Conservation (phyloP, 2,113 vertebrate species). For the Poeciliopsis retropinna region DNA sequence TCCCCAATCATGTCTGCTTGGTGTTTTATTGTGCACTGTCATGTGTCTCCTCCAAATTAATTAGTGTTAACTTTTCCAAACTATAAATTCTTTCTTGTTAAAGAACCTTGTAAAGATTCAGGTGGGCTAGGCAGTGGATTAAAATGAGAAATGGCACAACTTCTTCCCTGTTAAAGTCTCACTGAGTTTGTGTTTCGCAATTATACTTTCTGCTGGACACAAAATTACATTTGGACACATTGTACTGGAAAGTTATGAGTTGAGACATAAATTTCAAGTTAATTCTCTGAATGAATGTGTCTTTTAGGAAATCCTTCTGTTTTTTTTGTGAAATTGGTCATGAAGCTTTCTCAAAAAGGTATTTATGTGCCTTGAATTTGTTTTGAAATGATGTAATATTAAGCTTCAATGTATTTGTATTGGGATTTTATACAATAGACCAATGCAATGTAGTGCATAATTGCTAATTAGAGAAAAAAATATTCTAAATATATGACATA, state of each 20-base stretch:
- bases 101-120: slow-evolving; percentile 1
- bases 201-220: background rate
- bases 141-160: background rate
- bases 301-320: background rate
- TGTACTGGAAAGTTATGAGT: background rate
- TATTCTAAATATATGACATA: too few species aligned
- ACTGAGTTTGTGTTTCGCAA: background rate
- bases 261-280: background rate
- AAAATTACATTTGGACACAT: background rate
- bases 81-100: slow-evolving; percentile 13
- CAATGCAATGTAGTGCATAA: background rate
- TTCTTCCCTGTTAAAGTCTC: background rate
- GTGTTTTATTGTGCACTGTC: background rate
- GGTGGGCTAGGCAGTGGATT: background rate
- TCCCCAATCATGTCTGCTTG: background rate
- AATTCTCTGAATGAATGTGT: background rate
- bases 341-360: background rate
- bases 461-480: background rate
- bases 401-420: too few species aligned
- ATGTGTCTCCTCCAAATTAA: slow-evolving; percentile 2
- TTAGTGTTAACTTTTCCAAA: background rate
- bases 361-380: too few species aligned
- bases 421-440: too few species aligned
- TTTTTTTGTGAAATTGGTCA: background rate
- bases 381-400: too few species aligned